Evolutionary conservation across 2,113 vertebrate species (phyloP).

Genomic region (Arizona elegans): DNA sequence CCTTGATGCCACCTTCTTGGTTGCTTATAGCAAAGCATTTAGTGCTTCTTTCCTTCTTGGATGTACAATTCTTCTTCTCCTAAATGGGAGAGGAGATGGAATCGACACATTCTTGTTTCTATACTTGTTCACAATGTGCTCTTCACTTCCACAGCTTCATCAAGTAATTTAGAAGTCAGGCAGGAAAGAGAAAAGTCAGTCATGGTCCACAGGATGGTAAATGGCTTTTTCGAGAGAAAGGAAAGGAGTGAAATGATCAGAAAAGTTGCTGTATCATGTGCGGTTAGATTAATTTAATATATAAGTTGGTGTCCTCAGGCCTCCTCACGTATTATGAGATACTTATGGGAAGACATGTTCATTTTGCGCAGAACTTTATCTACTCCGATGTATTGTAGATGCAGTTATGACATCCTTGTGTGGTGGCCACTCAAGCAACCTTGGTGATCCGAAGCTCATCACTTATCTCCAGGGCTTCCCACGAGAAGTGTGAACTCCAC

Average conservation of each 20-base stretch:
- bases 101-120: background rate
- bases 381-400: background rate
- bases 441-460: background rate
- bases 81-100: background rate
- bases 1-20: background rate
- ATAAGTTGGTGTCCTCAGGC: background rate
- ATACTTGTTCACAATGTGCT: background rate
- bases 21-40: background rate
- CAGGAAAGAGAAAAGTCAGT: background rate
- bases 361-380: background rate
- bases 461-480: background rate
- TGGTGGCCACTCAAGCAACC: background rate
- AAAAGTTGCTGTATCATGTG: background rate
- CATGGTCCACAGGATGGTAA: background rate
- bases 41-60: background rate
- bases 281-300: background rate
- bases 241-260: background rate
- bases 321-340: background rate
- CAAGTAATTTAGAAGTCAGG: background rate
- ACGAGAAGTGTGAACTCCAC: background rate
- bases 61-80: background rate
- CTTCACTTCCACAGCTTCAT: background rate
- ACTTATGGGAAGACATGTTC: background rate
- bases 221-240: background rate
- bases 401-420: background rate